Percentiles rank a stretch among this genome's conserved stretches.
Evolutionary conservation across 2,113 vertebrate species (phyloP).

Genomic region (Planiliza haematocheilus): DNA sequence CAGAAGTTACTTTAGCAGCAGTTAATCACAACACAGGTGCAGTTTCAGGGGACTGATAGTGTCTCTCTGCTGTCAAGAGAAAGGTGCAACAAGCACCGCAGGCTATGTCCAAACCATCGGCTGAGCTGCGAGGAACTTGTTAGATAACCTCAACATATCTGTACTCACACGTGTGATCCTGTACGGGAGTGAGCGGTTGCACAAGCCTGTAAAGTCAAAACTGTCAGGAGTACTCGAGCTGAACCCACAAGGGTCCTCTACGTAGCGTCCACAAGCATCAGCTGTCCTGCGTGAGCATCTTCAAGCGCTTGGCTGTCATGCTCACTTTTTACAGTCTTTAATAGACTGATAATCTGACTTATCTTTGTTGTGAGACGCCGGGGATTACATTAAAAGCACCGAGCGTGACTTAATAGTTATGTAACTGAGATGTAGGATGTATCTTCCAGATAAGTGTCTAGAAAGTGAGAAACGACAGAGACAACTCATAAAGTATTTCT

Average conservation of each 20-base stretch:
- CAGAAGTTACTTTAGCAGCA: neutral
- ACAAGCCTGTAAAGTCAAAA: neutral
- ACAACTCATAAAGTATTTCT: neutral
- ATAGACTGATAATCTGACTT: too few species aligned
- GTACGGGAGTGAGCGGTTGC: neutral
- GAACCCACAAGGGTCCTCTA: too few species aligned
- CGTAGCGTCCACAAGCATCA: too few species aligned
- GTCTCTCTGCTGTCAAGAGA: neutral
- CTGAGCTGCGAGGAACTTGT: neutral
- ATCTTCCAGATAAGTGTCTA: too few species aligned
- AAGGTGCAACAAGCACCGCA: neutral
- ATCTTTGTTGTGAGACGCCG: too few species aligned
- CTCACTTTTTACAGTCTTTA: too few species aligned
- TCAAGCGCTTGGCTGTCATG: too few species aligned
- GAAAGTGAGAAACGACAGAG: too few species aligned
- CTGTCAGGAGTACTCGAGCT: neutral
- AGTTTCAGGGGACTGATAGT: neutral
- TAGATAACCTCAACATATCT: neutral
- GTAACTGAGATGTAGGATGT: neutral
- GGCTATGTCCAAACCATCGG: slow-evolving; percentile 11
- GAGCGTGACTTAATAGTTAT: neutral
- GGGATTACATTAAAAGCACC: too few species aligned
- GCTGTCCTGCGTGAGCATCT: too few species aligned
- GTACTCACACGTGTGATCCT: neutral
- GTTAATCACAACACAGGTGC: slow-evolving; percentile 1